A percentile compares a stretch with the other conserved stretches of the same genome.
These are phyloP conservation scores for Spheniscus humboldti DNA, from an alignment of 2,797 vertebrate genomes.

Conservation along the genomic window DNA sequence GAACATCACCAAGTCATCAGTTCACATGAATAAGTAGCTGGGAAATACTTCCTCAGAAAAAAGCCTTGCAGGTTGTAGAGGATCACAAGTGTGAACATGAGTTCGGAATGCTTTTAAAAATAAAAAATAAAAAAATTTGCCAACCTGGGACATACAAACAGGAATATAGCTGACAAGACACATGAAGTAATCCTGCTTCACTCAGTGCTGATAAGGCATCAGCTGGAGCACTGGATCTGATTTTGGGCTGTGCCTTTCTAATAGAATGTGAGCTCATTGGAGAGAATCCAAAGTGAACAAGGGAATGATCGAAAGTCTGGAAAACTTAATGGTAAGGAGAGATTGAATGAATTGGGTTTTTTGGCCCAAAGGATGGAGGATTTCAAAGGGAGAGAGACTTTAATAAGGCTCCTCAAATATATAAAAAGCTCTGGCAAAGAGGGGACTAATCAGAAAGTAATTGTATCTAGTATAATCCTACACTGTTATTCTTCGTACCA, in stretches of 20 bases:
- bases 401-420: background rate
- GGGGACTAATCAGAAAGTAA: background rate
- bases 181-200: slow-evolving; percentile 50
- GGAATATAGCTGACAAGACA: slow-evolving; percentile 31
- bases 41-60: background rate
- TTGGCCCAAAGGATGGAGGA: background rate
- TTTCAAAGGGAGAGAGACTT: background rate
- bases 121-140: background rate
- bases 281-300: background rate
- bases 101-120: background rate
- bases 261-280: slow-evolving; percentile 9
- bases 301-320: background rate
- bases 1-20: background rate
- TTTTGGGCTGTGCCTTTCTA: slow-evolving; percentile 9
- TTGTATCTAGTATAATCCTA: background rate
- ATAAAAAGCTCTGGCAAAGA: background rate
- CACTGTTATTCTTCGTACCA: background rate
- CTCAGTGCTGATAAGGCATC: slow-evolving; percentile 61
- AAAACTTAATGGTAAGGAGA: background rate
- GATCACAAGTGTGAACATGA: slow-evolving; percentile 32
- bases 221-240: slow-evolving; percentile 18
- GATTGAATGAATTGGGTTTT: background rate
- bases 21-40: background rate
- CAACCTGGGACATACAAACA: background rate
- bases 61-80: background rate